Evolutionary conservation across 37 sponge, comb jelly and placozoan species (phyloP).

Genomic region (Hexactinellida sp.): DNA sequence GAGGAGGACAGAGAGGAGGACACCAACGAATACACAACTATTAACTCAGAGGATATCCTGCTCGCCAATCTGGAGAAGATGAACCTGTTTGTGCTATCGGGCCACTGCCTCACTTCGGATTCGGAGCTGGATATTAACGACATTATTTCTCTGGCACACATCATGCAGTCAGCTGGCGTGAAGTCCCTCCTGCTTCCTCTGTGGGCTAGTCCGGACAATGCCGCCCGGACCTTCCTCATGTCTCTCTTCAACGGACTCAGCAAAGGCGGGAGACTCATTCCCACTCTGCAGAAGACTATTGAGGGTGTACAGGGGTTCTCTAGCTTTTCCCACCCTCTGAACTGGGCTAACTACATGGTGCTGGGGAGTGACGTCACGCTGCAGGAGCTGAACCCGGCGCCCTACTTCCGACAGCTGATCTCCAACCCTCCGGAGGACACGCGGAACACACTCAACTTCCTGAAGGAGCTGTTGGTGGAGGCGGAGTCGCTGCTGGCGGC

Average conservation of each 20-base stretch:
- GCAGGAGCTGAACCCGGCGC: conserved; percentile 34
- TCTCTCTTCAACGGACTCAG: conserved; percentile 71
- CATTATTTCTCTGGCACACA: conserved; percentile 46
- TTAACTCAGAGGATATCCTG: background rate
- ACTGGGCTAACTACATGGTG: conserved; percentile 82
- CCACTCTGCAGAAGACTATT: conserved; percentile 73
- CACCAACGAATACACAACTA: background rate
- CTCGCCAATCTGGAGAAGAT: background rate
- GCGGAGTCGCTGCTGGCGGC: conserved; percentile 27
- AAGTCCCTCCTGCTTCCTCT: conserved; percentile 64
- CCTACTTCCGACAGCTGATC: background rate
- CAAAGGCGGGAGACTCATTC: conserved; percentile 53
- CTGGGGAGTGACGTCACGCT: conserved; percentile 67
- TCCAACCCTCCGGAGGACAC: background rate
- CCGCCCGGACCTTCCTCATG: conserved; percentile 65
- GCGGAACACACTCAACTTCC: background rate
- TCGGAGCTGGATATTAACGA: conserved; percentile 25
- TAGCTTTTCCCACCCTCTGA: conserved; percentile 58
- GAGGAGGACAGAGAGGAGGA: conserved; percentile 33
- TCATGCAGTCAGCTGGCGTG: conserved; percentile 62
- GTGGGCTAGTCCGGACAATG: conserved; percentile 63
- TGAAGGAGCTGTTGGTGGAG: conserved; percentile 41
- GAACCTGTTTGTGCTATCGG: background rate
- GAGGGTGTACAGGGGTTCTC: conserved; percentile 46
- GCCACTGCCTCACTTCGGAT: conserved; percentile 20